These are phyloP conservation scores for Zaprionus kolodkinae DNA, from an alignment of 1,140 invertebrate species.

Conservation along the genomic window DNA sequence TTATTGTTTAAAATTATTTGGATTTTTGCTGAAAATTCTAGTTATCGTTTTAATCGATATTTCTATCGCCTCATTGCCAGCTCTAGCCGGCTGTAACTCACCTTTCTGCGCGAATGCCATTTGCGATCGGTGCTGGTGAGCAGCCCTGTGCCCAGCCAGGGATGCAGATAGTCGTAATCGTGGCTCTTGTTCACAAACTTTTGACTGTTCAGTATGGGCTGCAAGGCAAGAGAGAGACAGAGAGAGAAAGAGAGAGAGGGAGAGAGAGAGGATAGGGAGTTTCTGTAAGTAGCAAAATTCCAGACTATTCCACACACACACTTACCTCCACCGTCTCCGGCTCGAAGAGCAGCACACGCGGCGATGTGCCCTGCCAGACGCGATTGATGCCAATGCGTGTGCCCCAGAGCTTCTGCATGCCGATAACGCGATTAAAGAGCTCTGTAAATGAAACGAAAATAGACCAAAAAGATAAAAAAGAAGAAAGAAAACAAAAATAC, in stretches of 20 bases:
- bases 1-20: no score
- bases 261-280: no score
- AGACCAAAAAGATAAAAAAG: background rate
- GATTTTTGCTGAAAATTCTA: no score
- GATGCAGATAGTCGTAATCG: constrained; percentile 90
- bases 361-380: constrained; percentile 85
- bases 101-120: constrained; percentile 84
- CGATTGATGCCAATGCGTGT: constrained; percentile 85
- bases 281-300: background rate
- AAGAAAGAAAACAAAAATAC: no score
- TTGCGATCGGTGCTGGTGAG: constrained; percentile 87
- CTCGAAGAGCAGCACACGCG: constrained; percentile 85
- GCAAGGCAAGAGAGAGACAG: constrained; percentile 5
- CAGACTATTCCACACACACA: background rate
- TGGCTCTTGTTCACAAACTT: constrained; percentile 90
- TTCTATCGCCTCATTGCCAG: no score
- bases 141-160: constrained; percentile 92
- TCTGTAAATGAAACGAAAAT: constrained; percentile 70
- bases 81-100: constrained; percentile 33
- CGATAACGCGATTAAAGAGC: constrained; percentile 85
- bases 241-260: no score
- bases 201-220: constrained; percentile 89
- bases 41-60: no score
- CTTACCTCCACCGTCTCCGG: constrained; percentile 85
- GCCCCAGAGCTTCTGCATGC: constrained; percentile 85